Percentiles rank a stretch among this genome's conserved stretches.
phyloP scores from a whole-genome alignment of 2,113 vertebrate genomes.

The Coryphaenoides rupestris region DNA sequence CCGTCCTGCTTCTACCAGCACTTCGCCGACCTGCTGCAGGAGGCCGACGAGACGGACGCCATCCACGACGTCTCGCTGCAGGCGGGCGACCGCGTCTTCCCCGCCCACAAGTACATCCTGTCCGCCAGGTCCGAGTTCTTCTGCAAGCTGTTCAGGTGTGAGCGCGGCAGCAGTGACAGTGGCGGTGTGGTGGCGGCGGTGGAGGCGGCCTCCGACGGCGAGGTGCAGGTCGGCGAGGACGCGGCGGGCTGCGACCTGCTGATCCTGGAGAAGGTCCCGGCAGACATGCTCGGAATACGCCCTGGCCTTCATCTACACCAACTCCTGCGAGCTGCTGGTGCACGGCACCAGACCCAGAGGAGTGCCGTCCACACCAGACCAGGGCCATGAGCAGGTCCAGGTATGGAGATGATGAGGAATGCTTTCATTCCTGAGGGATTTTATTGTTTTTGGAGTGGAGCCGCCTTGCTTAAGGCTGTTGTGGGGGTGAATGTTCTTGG shows the following conservation, averaged over 20 bases:
- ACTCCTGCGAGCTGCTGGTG: conserved; percentile 88
- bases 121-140: conserved; percentile 87
- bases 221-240: conserved; percentile 81
- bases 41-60: conserved; percentile 88
- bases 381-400: conserved; percentile 60
- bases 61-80: conserved; percentile 94
- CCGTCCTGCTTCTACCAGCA: conserved; percentile 83
- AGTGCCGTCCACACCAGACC: conserved; percentile 46
- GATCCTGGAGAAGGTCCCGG: conserved; percentile 83
- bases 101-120: conserved; percentile 91
- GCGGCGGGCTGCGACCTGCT: conserved; percentile 86
- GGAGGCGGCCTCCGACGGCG: conserved; percentile 50
- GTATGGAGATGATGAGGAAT: neutral
- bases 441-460: neutral
- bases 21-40: conserved; percentile 81
- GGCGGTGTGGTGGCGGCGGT: conserved; percentile 54
- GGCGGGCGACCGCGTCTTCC: conserved; percentile 82
- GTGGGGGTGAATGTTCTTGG: too few relatives aligned
- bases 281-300: conserved; percentile 85
- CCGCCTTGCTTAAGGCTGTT: too few relatives aligned
- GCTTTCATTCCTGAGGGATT: neutral
- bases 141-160: conserved; percentile 77
- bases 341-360: conserved; percentile 78
- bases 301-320: conserved; percentile 90
- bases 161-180: conserved; percentile 41